Evolutionary conservation across 2,113 vertebrate genomes (phyloP).

Genomic region (Albula glossodonta): DNA sequence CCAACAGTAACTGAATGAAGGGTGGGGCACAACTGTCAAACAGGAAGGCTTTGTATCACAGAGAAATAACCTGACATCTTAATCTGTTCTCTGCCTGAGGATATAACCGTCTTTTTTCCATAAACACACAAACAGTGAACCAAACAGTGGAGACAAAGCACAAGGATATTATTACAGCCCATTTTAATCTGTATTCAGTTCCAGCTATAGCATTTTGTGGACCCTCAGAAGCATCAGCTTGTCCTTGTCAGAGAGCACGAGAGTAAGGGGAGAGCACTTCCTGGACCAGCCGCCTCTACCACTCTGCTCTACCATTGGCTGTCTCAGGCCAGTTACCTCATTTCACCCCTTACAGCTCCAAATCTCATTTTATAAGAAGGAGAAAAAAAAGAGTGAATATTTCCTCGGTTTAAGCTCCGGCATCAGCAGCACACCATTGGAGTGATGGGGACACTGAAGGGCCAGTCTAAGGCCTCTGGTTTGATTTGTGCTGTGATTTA

Average conservation of each 20-base stretch:
- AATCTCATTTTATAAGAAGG: background rate
- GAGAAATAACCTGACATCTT: too few relatives aligned
- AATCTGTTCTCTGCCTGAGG: too few relatives aligned
- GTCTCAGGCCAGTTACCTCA: background rate
- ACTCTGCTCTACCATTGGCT: background rate
- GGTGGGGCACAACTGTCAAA: too few relatives aligned
- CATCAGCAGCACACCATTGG: background rate
- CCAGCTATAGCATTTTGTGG: too few relatives aligned
- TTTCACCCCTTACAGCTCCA: background rate
- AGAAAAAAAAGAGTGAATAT: background rate
- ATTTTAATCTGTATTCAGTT: too few relatives aligned
- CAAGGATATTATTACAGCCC: too few relatives aligned
- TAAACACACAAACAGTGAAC: too few relatives aligned
- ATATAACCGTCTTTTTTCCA: too few relatives aligned
- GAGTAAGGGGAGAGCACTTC: background rate
- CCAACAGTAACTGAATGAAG: too few relatives aligned
- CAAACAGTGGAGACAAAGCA: too few relatives aligned
- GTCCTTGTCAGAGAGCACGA: background rate
- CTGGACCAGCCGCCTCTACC: background rate
- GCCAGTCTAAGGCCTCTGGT: background rate
- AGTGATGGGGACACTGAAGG: background rate
- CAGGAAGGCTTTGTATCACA: too few relatives aligned
- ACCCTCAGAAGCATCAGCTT: background rate
- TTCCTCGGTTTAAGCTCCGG: background rate
- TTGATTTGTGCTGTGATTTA: background rate